A percentile compares a stretch with the other conserved stretches of the same genome.
Conservation (phyloP, 2,797 vertebrate species). For the Pseudochaenichthys georgianus region DNA sequence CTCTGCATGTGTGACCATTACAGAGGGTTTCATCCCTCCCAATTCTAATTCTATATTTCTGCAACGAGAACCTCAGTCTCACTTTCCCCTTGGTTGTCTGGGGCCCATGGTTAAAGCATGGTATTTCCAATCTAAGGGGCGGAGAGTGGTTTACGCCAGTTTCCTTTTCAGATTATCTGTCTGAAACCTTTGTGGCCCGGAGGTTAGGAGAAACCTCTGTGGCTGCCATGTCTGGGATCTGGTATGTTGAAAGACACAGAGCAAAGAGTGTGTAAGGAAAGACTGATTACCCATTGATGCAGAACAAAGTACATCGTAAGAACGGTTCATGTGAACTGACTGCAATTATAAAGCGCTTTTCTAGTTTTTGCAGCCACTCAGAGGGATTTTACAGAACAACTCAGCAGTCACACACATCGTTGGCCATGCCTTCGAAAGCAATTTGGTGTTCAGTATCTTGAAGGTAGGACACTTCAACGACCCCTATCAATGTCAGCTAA, state of each 20-base stretch:
- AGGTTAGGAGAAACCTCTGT: slow-evolving; percentile 57
- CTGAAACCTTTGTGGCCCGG: slow-evolving; percentile 75
- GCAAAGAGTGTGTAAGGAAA: not conserved
- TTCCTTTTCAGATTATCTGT: slow-evolving; percentile 82
- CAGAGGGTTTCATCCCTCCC: too few relatives aligned
- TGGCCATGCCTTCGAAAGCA: too few relatives aligned
- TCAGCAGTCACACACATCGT: too few relatives aligned
- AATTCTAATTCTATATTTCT: not conserved
- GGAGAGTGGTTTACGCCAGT: slow-evolving; percentile 70
- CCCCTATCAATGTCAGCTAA: too few relatives aligned
- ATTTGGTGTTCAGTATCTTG: too few relatives aligned
- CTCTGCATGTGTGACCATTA: too few relatives aligned
- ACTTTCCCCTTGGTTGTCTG: slow-evolving; percentile 60
- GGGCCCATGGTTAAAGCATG: slow-evolving; percentile 47
- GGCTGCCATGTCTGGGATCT: slow-evolving; percentile 65
- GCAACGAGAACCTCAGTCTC: slow-evolving; percentile 57
- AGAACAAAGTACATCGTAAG: not conserved
- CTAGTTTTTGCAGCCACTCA: too few relatives aligned
- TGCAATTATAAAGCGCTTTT: too few relatives aligned
- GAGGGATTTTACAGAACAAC: too few relatives aligned
- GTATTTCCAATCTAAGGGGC: slow-evolving; percentile 54
- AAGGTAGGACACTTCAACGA: too few relatives aligned
- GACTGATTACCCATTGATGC: not conserved
- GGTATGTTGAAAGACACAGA: slow-evolving; percentile 33
- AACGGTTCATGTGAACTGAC: too few relatives aligned